phyloP scores from a whole-genome alignment of 2,113 vertebrate species.

The Redunca redunca region DNA sequence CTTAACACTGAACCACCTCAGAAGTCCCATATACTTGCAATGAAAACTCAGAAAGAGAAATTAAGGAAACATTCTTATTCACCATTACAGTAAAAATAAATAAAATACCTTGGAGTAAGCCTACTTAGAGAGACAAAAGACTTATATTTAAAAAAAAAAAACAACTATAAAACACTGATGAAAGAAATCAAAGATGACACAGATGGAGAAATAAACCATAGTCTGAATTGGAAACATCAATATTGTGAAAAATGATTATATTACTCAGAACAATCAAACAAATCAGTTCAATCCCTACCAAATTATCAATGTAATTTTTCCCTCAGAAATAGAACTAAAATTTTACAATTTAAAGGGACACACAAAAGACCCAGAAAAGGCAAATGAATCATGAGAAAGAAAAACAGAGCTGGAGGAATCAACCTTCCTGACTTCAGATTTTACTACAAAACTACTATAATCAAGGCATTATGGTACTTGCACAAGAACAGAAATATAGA shows the following conservation, averaged over 20 bases:
- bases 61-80: background rate
- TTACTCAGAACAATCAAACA: background rate
- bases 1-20: background rate
- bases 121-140: background rate
- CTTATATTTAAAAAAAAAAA: background rate
- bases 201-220: background rate
- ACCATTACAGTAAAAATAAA: background rate
- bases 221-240: background rate
- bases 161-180: background rate
- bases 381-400: background rate
- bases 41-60: background rate
- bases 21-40: background rate
- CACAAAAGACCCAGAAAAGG: background rate
- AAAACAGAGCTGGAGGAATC: background rate
- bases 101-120: background rate
- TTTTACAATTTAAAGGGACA: background rate
- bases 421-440: background rate
- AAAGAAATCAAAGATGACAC: background rate
- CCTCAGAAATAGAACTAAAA: background rate
- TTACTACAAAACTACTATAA: background rate
- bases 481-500: background rate
- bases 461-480: background rate
- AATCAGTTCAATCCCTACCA: background rate
- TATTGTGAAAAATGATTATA: background rate
- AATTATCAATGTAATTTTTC: background rate